Evolutionary conservation across 2,797 vertebrate species (phyloP).

Genomic region (Enteromius mattozi): DNA sequence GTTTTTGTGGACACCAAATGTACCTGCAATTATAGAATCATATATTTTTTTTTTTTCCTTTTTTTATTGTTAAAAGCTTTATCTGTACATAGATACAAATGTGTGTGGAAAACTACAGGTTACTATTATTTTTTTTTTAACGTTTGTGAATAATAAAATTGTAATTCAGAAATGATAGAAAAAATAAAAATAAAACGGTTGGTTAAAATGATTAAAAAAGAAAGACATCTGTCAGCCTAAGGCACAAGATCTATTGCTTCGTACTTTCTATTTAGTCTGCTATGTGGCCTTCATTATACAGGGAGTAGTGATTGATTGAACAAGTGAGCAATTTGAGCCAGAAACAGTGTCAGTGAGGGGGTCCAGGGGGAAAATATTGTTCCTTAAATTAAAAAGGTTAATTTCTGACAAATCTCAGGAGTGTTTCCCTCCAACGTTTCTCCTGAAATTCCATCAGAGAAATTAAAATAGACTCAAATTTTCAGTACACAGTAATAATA

Average conservation of each 20-base stretch:
- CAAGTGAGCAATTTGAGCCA: constrained; percentile 11
- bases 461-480: neutral
- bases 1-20: no score
- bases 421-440: neutral
- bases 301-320: constrained; percentile 1
- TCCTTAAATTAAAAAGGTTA: neutral
- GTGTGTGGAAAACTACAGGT: no score
- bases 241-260: neutral
- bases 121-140: no score
- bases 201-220: no score
- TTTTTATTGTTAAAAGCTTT: no score
- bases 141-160: no score
- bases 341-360: neutral
- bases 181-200: no score
- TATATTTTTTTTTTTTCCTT: no score
- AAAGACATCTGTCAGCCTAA: neutral
- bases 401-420: neutral
- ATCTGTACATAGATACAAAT: no score
- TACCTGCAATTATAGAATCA: no score
- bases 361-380: neutral
- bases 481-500: neutral
- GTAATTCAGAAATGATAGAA: no score
- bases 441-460: neutral
- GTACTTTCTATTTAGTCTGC: neutral
- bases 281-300: neutral